Conservation (phyloP, 2,113 vertebrate species). For the Aptenodytes forsteri region DNA sequence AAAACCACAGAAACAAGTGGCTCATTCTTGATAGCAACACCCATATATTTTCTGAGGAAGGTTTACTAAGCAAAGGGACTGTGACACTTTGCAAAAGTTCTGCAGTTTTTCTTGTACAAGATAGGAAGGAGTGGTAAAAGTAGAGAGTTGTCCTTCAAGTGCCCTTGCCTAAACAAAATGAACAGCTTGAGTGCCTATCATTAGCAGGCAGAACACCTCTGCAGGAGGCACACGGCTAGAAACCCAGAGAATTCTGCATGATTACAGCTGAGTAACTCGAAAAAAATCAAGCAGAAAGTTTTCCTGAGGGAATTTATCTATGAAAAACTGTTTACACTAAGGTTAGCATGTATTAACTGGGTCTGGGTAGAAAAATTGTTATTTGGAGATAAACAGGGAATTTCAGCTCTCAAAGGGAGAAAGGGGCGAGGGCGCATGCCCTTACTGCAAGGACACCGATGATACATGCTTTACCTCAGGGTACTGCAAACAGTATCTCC, state of each 20-base stretch:
- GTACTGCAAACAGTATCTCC: not conserved
- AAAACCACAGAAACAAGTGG: not conserved
- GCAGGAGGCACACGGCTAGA: constrained; percentile 1
- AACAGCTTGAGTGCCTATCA: constrained; percentile 6
- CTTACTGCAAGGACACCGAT: not conserved
- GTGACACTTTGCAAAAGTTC: not conserved
- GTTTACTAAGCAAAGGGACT: not conserved
- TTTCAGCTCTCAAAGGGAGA: not conserved
- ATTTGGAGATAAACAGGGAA: constrained; percentile 48
- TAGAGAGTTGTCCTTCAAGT: not conserved
- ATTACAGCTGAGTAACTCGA: not conserved
- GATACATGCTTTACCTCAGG: constrained; percentile 5
- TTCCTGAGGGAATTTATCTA: constrained; percentile 35
- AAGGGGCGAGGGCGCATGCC: not conserved
- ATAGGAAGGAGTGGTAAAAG: not conserved
- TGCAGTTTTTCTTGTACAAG: not conserved
- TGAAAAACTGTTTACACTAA: constrained; percentile 1
- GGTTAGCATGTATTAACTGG: constrained; percentile 27
- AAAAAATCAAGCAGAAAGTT: constrained; percentile 39
- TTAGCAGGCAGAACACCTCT: constrained; percentile 43
- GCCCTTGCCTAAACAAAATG: not conserved
- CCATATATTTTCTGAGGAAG: not conserved
- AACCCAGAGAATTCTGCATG: not conserved
- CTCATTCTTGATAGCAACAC: not conserved
- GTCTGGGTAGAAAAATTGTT: not conserved